Conservation (phyloP, 2,797 vertebrate species). For the Huso huso region DNA sequence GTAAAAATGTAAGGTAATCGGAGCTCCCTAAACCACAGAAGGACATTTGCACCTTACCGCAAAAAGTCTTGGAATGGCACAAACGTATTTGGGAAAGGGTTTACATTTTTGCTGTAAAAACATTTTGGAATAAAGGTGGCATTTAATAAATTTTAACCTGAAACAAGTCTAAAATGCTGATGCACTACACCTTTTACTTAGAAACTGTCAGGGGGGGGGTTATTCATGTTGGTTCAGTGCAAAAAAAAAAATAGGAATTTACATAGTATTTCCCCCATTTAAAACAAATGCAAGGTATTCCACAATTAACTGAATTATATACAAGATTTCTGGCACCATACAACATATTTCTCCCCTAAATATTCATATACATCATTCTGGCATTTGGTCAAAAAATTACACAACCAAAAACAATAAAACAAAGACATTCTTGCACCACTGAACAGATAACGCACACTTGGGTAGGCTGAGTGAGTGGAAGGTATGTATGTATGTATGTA, state of each 20-base stretch:
- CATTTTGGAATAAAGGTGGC: conserved; percentile 26
- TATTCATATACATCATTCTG: conserved; percentile 49
- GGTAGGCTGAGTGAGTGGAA: not conserved
- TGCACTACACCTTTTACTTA: conserved; percentile 10
- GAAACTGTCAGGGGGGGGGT: not conserved
- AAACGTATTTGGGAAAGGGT: not conserved
- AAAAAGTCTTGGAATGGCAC: not conserved
- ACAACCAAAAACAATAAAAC: conserved; percentile 30
- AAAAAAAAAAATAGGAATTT: conserved; percentile 33
- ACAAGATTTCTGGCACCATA: conserved; percentile 28
- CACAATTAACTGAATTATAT: conserved; percentile 40
- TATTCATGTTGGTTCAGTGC: conserved; percentile 35
- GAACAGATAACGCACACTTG: conserved; percentile 23
- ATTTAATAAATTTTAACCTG: not conserved
- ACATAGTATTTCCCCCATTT: conserved; percentile 32
- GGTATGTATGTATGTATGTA: not conserved
- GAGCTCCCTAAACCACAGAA: conserved; percentile 40
- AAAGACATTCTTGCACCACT: conserved; percentile 34
- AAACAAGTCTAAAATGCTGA: conserved; percentile 22
- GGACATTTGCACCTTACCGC: conserved; percentile 7
- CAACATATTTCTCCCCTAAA: conserved; percentile 37
- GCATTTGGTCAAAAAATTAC: conserved; percentile 51
- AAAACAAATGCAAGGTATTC: not conserved
- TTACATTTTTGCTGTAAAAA: not conserved
- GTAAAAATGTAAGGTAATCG: conserved; percentile 10